These are phyloP conservation scores for Butorides virescens DNA, from an alignment of 2,113 vertebrate genomes.

Conservation along the genomic window DNA sequence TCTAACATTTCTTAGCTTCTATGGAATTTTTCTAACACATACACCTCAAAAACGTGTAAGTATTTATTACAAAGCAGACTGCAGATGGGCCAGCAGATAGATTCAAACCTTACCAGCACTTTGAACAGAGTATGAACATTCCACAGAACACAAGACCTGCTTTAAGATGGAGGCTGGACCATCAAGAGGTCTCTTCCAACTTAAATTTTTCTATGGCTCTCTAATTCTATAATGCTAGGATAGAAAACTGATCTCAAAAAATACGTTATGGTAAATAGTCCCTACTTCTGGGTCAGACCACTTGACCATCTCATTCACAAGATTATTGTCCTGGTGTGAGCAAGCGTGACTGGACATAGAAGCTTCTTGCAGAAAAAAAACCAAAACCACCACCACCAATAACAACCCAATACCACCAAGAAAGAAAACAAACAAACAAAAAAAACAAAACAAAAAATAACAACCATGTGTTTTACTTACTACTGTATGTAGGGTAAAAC, in stretches of 20 bases:
- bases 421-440: neutral
- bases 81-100: neutral
- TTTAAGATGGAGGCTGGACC: neutral
- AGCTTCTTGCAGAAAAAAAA: neutral
- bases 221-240: neutral
- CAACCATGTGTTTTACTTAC: neutral
- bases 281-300: neutral
- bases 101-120: neutral
- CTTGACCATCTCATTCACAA: neutral
- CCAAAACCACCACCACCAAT: neutral
- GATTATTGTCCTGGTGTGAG: neutral
- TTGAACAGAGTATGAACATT: neutral
- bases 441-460: neutral
- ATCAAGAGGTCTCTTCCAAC: neutral
- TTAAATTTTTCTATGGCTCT: neutral
- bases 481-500: neutral
- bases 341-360: neutral
- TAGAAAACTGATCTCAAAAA: neutral
- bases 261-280: neutral
- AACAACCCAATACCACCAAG: neutral
- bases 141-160: neutral
- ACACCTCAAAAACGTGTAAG: neutral
- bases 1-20: neutral
- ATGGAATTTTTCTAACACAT: neutral
- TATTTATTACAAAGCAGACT: neutral